phyloP scores from a whole-genome alignment of 2,888 invertebrate species.

The Leptarthrus brevirostris region DNA sequence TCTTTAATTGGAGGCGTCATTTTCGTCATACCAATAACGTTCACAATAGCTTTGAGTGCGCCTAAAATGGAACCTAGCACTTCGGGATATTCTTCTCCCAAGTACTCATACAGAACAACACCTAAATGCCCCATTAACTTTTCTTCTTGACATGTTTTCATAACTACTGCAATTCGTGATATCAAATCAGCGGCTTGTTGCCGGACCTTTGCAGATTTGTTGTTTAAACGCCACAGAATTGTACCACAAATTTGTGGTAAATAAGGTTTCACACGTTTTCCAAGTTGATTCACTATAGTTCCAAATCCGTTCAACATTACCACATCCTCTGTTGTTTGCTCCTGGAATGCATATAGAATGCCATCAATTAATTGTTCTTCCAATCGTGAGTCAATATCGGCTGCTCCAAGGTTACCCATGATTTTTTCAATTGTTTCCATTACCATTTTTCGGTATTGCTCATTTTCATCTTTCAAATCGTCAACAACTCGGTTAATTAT shows the following conservation, averaged over 20 bases:
- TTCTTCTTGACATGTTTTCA: constrained; percentile 99
- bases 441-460: constrained; percentile 99
- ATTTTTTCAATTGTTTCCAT: constrained; percentile 99
- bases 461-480: constrained; percentile 99
- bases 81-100: constrained; percentile 99
- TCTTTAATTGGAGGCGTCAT: constrained; percentile 99
- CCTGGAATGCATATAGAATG: constrained; percentile 99
- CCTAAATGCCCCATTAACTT: constrained; percentile 99
- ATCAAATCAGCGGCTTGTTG: constrained; percentile 99
- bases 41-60: constrained; percentile 98
- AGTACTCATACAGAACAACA: constrained; percentile 97
- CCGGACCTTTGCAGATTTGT: constrained; percentile 98
- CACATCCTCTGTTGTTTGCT: constrained; percentile 99
- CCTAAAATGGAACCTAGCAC: constrained; percentile 98
- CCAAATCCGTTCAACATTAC: constrained; percentile 99
- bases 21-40: constrained; percentile 99
- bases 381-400: constrained; percentile 96
- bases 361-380: constrained; percentile 99
- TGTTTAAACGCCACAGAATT: constrained; percentile 98
- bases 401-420: constrained; percentile 96
- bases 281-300: constrained; percentile 97
- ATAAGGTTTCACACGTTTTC: constrained; percentile 97
- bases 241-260: constrained; percentile 99
- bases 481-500: constrained; percentile 99
- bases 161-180: constrained; percentile 96